A percentile compares a stretch with the other conserved stretches of the same genome.
Conservation (phyloP, 2,797 vertebrate species). For the Taeniopygia guttata region DNA sequence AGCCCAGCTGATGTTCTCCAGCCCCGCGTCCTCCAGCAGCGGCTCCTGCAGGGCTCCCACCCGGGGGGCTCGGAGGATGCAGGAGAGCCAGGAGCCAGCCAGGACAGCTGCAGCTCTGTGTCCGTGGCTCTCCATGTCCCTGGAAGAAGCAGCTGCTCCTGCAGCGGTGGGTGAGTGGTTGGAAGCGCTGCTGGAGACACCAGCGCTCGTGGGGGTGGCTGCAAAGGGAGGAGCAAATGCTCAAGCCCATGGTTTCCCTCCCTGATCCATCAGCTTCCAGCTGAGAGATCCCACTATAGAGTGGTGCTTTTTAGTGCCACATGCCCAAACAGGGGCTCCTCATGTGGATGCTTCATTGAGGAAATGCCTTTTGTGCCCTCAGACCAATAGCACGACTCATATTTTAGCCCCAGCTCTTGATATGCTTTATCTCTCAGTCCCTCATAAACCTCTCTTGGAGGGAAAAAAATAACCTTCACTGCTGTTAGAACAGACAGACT, state of each 20-base stretch:
- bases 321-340: fast-evolving
- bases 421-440: not conserved
- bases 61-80: not conserved
- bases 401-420: not conserved
- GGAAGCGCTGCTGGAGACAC: not conserved
- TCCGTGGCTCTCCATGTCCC: not conserved
- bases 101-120: not conserved
- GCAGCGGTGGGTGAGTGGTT: fast-evolving
- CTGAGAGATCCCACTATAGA: not conserved
- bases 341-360: not conserved
- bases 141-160: not conserved
- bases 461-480: not conserved
- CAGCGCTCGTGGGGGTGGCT: fast-evolving
- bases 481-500: not conserved
- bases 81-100: constrained; percentile 42
- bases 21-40: not conserved
- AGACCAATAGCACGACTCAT: fast-evolving
- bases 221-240: not conserved
- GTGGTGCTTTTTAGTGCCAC: fast-evolving
- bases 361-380: fast-evolving
- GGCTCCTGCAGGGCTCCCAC: not conserved
- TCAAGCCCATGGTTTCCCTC: not conserved
- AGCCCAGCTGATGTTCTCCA: constrained; percentile 27
- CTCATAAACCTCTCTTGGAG: not conserved
- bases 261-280: not conserved